A percentile compares a stretch with the other conserved stretches of the same genome.
phyloP scores from a whole-genome alignment of 2,797 vertebrate genomes.

The Darevskia nairensis region DNA sequence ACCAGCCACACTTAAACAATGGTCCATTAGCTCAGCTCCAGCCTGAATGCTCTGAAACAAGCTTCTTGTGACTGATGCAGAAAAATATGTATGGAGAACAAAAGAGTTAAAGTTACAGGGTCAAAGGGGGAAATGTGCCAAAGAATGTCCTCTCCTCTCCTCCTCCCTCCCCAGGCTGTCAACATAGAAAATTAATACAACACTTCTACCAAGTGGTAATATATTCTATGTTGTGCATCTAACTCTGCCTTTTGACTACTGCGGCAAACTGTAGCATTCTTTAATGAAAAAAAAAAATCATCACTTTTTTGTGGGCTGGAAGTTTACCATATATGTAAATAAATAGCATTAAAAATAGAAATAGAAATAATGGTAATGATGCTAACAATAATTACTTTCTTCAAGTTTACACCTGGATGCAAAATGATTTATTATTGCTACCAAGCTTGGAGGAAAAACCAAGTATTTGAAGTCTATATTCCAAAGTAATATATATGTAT shows the following conservation, averaged over 20 bases:
- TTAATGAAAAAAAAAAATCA: background rate
- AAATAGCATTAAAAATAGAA: background rate
- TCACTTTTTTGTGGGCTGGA: background rate
- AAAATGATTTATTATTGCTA: background rate
- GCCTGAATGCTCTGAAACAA: constrained; percentile 43
- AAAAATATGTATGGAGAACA: constrained; percentile 47
- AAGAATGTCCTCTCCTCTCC: constrained; percentile 32
- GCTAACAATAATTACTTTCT: background rate
- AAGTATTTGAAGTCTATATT: background rate
- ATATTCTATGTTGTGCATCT: background rate
- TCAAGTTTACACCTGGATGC: background rate
- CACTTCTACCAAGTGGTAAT: background rate
- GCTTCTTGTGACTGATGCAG: constrained; percentile 47
- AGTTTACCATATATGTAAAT: background rate
- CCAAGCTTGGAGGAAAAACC: background rate
- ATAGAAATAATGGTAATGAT: background rate
- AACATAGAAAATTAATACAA: constrained; percentile 21
- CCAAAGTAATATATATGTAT: background rate
- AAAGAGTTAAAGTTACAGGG: constrained; percentile 35
- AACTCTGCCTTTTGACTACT: background rate
- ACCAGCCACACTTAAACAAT: constrained; percentile 42
- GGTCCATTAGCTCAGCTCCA: constrained; percentile 48
- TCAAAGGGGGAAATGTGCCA: constrained; percentile 21
- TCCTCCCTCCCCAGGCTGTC: background rate
- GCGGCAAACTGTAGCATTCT: background rate